These are phyloP conservation scores for Pseudomugil gertrudae DNA, from an alignment of 2,797 vertebrate genomes.

Conservation along the genomic window DNA sequence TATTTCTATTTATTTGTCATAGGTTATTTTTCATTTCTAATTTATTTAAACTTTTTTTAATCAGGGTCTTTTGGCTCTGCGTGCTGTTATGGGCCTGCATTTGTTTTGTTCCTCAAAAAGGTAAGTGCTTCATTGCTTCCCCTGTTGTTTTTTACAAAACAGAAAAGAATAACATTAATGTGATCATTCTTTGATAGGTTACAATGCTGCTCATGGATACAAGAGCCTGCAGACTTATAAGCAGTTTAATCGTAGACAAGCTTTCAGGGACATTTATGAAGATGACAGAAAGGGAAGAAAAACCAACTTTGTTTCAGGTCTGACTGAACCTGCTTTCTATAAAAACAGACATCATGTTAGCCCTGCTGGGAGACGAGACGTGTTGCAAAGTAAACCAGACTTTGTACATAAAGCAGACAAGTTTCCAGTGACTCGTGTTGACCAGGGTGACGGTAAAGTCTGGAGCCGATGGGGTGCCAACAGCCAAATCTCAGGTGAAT, in stretches of 20 bases:
- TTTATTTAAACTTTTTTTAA: conserved; percentile 14
- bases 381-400: conserved; percentile 12
- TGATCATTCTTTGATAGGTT: conserved; percentile 30
- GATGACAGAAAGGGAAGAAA: conserved; percentile 7
- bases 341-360: conserved; percentile 5
- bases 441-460: conserved; percentile 25
- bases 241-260: conserved; percentile 21
- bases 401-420: conserved; percentile 10
- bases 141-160: not conserved
- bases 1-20: not conserved
- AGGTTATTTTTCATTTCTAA: too few species aligned
- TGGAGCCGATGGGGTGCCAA: conserved; percentile 13
- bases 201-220: conserved; percentile 39
- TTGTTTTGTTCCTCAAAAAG: conserved; percentile 43
- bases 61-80: conserved; percentile 49
- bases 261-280: conserved; percentile 23
- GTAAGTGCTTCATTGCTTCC: conserved; percentile 31
- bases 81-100: conserved; percentile 44
- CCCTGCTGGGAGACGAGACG: conserved; percentile 1
- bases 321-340: conserved; percentile 13
- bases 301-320: conserved; percentile 20
- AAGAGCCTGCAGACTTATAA: conserved; percentile 17
- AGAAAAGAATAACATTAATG: not conserved
- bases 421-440: not conserved
- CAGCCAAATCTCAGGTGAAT: conserved; percentile 36